These are phyloP conservation scores for Altica lythri DNA, from an alignment of 2,888 invertebrate genomes.

Conservation along the genomic window DNA sequence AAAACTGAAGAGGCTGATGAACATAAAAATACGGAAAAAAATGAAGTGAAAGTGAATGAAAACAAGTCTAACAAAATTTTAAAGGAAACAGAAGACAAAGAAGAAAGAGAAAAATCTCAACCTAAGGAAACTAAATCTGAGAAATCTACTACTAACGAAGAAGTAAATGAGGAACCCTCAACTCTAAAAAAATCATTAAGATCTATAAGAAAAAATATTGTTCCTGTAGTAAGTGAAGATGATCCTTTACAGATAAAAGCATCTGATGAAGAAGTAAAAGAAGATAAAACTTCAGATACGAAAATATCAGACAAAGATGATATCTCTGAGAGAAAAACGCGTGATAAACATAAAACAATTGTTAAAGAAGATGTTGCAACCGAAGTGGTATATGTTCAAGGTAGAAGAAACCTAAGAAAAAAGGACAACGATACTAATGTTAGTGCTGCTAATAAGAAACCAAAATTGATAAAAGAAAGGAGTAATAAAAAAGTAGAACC, in stretches of 20 bases:
- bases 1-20: constrained; percentile 10
- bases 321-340: too few species aligned
- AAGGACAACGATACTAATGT: constrained; percentile 25
- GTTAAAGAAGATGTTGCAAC: constrained; percentile 17
- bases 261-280: too few species aligned
- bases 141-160: neutral
- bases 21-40: constrained; percentile 7
- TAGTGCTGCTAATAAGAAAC: constrained; percentile 23
- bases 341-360: neutral
- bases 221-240: neutral
- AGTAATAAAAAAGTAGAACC: too few species aligned
- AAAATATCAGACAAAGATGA: too few species aligned
- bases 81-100: too few species aligned
- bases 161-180: constrained; percentile 2
- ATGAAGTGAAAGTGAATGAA: constrained; percentile 3
- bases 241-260: too few species aligned
- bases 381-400: constrained; percentile 28
- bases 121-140: neutral
- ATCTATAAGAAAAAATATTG: constrained; percentile 29
- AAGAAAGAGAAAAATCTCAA: neutral
- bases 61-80: constrained; percentile 1
- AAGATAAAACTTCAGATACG: too few species aligned
- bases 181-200: constrained; percentile 26
- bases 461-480: constrained; percentile 25
- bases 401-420: constrained; percentile 24